Percentiles rank a stretch among this genome's conserved stretches.
Evolutionary conservation across 2,113 vertebrate species (phyloP).

Genomic region (Aegithalos caudatus): DNA sequence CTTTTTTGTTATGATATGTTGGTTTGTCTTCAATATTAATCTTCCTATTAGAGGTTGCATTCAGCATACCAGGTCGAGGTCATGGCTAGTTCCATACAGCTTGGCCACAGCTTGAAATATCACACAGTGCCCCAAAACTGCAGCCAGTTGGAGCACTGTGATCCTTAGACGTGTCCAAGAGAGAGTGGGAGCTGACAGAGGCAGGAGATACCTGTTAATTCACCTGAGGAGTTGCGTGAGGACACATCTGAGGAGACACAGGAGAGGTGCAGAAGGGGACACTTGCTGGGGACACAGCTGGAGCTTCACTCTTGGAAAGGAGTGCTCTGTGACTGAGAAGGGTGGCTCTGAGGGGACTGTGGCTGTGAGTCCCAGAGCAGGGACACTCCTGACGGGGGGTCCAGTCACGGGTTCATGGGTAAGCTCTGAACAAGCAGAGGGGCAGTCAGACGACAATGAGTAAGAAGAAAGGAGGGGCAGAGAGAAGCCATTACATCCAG

Average conservation of each 20-base stretch:
- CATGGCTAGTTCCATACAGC: not conserved
- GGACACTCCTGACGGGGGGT: not conserved
- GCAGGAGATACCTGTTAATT: not conserved
- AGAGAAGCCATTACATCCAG: not conserved
- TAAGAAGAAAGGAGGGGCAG: not conserved
- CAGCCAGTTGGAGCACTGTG: fast-evolving
- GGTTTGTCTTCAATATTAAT: not conserved
- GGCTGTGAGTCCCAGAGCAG: not conserved
- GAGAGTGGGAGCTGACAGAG: not conserved
- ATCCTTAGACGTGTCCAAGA: not conserved
- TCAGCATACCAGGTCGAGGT: not conserved
- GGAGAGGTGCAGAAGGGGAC: not conserved
- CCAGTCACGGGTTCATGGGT: too few relatives aligned
- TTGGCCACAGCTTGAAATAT: not conserved
- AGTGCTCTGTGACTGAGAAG: not conserved
- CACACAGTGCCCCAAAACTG: not conserved
- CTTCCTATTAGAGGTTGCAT: not conserved
- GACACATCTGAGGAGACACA: not conserved
- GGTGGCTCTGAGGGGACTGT: not conserved
- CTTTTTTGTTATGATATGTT: not conserved
- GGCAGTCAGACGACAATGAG: not conserved
- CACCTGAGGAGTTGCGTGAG: not conserved
- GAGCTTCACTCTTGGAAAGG: not conserved
- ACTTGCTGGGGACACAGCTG: not conserved
- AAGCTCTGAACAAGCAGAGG: not conserved